Evolutionary conservation across 1,140 invertebrate genomes (phyloP), one percentile per base, ranked within the genome.

Genomic region (Drosophila punjabiensis): DNA sequence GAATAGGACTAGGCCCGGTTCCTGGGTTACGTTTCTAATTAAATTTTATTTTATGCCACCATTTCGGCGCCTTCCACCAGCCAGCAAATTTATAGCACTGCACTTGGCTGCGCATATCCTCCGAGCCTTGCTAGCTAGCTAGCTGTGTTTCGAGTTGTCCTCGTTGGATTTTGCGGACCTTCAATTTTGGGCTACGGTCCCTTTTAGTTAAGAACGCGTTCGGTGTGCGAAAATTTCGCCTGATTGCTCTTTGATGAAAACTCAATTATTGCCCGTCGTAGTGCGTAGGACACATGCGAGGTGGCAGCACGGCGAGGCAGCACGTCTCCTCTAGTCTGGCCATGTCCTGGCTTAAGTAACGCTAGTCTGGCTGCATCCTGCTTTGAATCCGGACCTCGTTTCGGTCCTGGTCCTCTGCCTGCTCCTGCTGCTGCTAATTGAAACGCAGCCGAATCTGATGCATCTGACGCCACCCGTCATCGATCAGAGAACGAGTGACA

Each of bases 1-100:
- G 68, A 20, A 60, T 37, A 32, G 28, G 28, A 45, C 50, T 52
- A 32, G 37, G 64, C n/a, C 60, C 35, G 56, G 73, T 50, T 77
- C 82, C 82, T 77, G 81, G 81, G 79, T 67, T 82, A 90, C 86
- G 87, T 90, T 90, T 91, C 86, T 90, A 90, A 90, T 90, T 90
- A 90, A 90, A 90, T 90, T 90, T 90, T 90, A 90, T 90, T 89
- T 90, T 90, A 90, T 90, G 82, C 86, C 86, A 90, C 86, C 86
- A 90, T 86, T 90, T 90, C 74, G 82, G 82, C 82, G 87, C 86
- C 82, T 90, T 90, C 81, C 73, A 78, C 69, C 65, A 65, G 55
- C 45, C 73, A 28, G 47, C 37, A 81, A 85, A 89, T 89, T 84
- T 85, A 89, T 89, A 73, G 79, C 85, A 71, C 67, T 89, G 86